Conservation (phyloP, 2,888 invertebrate species). For the Brachypterus glaber region DNA sequence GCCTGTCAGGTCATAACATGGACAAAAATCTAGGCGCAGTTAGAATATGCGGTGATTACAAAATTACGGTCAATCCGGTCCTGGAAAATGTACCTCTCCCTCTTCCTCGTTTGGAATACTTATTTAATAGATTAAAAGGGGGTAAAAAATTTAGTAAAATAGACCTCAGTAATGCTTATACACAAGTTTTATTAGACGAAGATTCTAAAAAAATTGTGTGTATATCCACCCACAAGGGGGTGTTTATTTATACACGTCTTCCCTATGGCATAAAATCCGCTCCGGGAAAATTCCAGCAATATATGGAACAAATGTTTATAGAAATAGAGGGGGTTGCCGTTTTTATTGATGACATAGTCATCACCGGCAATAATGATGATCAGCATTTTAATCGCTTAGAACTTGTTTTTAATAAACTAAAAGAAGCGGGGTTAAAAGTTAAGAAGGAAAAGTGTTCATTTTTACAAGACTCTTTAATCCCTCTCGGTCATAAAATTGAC, state of each 20-base stretch:
- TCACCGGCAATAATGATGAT: slow-evolving; percentile 17
- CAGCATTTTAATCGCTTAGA: slow-evolving; percentile 12
- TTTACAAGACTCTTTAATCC: slow-evolving; percentile 16
- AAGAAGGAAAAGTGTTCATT: slow-evolving; percentile 23
- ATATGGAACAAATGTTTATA: slow-evolving; percentile 25
- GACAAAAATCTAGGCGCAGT: too few relatives aligned
- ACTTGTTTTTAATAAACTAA: too few relatives aligned
- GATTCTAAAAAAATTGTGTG: too few relatives aligned
- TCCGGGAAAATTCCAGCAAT: slow-evolving; percentile 25
- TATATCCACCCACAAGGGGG: slow-evolving; percentile 24
- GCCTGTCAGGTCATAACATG: too few relatives aligned
- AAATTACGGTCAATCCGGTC: slow-evolving; percentile 1
- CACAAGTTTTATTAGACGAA: too few relatives aligned
- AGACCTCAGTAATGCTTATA: too few relatives aligned
- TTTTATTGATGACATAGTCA: slow-evolving; percentile 21
- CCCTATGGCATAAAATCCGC: slow-evolving; percentile 27
- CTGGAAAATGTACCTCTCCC: too few relatives aligned
- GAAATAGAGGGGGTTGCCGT: slow-evolving; percentile 17
- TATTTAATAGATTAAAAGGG: too few relatives aligned
- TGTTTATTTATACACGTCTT: slow-evolving; percentile 23
- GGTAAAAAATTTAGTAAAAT: too few relatives aligned
- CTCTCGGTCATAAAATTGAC: slow-evolving; percentile 21
- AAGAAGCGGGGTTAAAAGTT: slow-evolving; percentile 18
- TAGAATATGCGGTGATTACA: slow-evolving; percentile 8
- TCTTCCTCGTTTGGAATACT: too few relatives aligned